Base-by-base conservation (phyloP, 2,797 vertebrate genomes). In the Catamblyrhynchus diadema region DNA sequence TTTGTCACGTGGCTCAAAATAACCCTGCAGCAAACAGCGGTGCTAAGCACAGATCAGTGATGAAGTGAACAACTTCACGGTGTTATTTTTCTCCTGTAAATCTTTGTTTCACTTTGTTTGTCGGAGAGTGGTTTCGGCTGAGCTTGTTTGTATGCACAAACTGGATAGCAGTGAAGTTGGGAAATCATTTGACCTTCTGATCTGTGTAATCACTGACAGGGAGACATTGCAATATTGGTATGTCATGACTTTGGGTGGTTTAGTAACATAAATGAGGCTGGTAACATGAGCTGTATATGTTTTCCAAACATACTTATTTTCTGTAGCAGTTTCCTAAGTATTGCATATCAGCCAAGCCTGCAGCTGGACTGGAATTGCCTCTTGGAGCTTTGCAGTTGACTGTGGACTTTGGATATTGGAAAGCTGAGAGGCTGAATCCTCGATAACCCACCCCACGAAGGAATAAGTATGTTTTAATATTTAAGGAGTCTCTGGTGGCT, bases 351-450 rank as follows among this genome's bases (percentile, higher is more conserved):
- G 53, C 39, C 79, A 89, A 61, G 65, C 88, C 81, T 86, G 87
- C 87, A 94, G 77, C 73, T 90, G 82, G 82, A 56, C 84, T 95
- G 81, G 92, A 93, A 92, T 54, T 80, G 65, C 64, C 57, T 96
- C 93, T 77, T 95, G 78, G 67, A 89, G 71, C 39, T 80, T 80
- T 85, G 90, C 44, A 80, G 44, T 88, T 85, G 71, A 74, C 42
- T 48, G 33, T 80, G 74, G 74, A 74, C 89, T 94, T 93, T 53
- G 51, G 66, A 6, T 2, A 0, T 80, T 84, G n/a, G 83, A 60
- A 79, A 92, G 44, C 44, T 22, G 74, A 73, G 66, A 90, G 62
- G 22, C 70, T 81, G 33, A 5, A 19, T 85, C 81, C 70, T 56
- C 45, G 82, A 45, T 56, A 90, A 75, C 0, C 0, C 56, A 21